These are phyloP conservation scores for Uria lomvia DNA, from an alignment of 2,113 vertebrate genomes.

Conservation along the genomic window DNA sequence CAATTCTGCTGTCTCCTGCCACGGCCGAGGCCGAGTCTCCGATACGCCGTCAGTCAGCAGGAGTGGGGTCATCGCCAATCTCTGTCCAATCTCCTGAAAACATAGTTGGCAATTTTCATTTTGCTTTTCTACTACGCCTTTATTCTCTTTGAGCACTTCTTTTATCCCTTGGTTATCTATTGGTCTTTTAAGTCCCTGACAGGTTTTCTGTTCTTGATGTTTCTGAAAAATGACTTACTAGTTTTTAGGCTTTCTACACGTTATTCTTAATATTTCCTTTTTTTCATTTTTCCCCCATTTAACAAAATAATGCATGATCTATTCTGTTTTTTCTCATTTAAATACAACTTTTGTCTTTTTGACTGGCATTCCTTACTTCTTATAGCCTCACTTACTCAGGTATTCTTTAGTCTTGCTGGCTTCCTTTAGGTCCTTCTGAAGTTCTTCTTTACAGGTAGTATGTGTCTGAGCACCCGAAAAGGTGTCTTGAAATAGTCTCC, in stretches of 20 bases:
- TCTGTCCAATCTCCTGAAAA: background rate
- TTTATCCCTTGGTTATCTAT: background rate
- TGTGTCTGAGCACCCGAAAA: background rate
- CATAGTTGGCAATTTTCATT: background rate
- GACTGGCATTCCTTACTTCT: background rate
- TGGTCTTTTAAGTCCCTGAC: background rate
- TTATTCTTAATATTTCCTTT: background rate
- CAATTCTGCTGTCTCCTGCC: background rate
- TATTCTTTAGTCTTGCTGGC: background rate
- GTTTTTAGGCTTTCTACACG: background rate
- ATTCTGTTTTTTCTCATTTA: background rate
- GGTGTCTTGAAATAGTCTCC: background rate
- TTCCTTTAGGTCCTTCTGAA: background rate
- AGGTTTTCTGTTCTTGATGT: background rate
- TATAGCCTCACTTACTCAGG: background rate
- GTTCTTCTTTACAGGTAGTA: background rate
- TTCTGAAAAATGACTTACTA: background rate
- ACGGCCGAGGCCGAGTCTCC: background rate
- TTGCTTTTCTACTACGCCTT: background rate
- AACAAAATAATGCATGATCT: background rate
- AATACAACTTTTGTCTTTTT: background rate
- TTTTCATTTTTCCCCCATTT: background rate
- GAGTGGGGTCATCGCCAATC: fast-evolving
- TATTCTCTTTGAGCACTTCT: background rate
- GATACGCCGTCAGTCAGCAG: background rate